phyloP scores from a whole-genome alignment of 2,888 invertebrate genomes.

The Chrysolina americana region DNA sequence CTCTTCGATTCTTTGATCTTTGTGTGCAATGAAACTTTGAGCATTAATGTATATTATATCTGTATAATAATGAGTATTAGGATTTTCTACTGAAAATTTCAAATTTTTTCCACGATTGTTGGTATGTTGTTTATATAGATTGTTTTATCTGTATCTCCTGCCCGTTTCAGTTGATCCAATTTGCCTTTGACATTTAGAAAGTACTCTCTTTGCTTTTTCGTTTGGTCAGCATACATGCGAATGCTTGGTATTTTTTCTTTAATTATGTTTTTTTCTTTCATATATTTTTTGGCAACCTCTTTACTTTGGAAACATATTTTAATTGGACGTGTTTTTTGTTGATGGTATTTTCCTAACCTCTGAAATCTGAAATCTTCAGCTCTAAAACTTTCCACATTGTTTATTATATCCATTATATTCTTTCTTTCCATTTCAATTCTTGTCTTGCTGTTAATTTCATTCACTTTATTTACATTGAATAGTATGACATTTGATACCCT shows the following conservation, averaged over 20 bases:
- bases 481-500: too few species aligned
- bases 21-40: too few species aligned
- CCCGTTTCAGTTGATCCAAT: slow-evolving; percentile 17
- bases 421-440: slow-evolving; percentile 10
- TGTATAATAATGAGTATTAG: slow-evolving; percentile 24
- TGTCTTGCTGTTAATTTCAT: too few species aligned
- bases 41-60: slow-evolving; percentile 29
- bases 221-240: slow-evolving; percentile 25
- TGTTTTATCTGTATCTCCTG: too few species aligned
- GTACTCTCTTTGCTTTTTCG: slow-evolving; percentile 26
- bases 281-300: slow-evolving; percentile 18
- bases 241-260: slow-evolving; percentile 26
- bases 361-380: slow-evolving; percentile 18
- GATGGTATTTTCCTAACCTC: slow-evolving; percentile 27
- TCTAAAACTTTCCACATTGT: slow-evolving; percentile 25
- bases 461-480: too few species aligned
- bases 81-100: slow-evolving; percentile 17
- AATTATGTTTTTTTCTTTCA: slow-evolving; percentile 20
- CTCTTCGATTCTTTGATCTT: too few species aligned
- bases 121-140: slow-evolving; percentile 31
- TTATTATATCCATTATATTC: slow-evolving; percentile 2
- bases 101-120: slow-evolving; percentile 13
- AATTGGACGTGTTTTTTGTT: slow-evolving; percentile 22
- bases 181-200: slow-evolving; percentile 23
- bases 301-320: slow-evolving; percentile 19